Percentiles rank a stretch among this genome's conserved stretches.
These are phyloP conservation scores for Brenthis ino DNA, from an alignment of 2,888 invertebrate species.

Conservation along the genomic window DNA sequence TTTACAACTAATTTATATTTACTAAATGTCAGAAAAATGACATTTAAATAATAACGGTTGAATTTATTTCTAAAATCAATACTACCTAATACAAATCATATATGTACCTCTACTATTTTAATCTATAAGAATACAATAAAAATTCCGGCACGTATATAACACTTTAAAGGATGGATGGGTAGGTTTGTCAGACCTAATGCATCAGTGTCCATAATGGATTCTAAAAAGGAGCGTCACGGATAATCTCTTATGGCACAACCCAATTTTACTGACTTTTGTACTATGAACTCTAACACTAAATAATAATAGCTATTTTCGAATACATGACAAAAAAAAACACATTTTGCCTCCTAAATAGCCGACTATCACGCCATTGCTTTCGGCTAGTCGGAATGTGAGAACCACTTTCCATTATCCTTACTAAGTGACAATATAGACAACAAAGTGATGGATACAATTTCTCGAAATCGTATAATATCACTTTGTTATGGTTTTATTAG, in stretches of 20 bases:
- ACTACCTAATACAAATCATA: neutral
- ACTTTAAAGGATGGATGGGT: conserved; percentile 39
- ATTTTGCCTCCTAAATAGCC: conserved; percentile 43
- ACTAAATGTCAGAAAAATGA: too few species aligned
- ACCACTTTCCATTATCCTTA: conserved; percentile 55
- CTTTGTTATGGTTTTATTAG: too few species aligned
- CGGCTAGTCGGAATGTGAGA: conserved; percentile 49
- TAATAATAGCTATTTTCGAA: conserved; percentile 27
- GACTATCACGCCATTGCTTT: conserved; percentile 43
- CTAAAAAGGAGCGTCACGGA: conserved; percentile 48
- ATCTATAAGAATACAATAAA: conserved; percentile 19
- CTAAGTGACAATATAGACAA: conserved; percentile 16
- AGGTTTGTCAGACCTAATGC: conserved; percentile 36
- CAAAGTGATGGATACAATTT: neutral
- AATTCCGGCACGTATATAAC: conserved; percentile 38
- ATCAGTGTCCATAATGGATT: conserved; percentile 44
- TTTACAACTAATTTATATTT: too few species aligned
- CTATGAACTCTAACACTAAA: conserved; percentile 29
- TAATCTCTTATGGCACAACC: conserved; percentile 45
- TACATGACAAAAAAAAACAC: conserved; percentile 18
- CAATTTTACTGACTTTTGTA: conserved; percentile 26
- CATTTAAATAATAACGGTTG: too few species aligned
- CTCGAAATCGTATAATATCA: too few species aligned
- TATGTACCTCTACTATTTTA: neutral
- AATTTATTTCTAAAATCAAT: too few species aligned